These are phyloP conservation scores for Micrasema longulum DNA, from an alignment of 1,140 invertebrate genomes.

Conservation along the genomic window DNA sequence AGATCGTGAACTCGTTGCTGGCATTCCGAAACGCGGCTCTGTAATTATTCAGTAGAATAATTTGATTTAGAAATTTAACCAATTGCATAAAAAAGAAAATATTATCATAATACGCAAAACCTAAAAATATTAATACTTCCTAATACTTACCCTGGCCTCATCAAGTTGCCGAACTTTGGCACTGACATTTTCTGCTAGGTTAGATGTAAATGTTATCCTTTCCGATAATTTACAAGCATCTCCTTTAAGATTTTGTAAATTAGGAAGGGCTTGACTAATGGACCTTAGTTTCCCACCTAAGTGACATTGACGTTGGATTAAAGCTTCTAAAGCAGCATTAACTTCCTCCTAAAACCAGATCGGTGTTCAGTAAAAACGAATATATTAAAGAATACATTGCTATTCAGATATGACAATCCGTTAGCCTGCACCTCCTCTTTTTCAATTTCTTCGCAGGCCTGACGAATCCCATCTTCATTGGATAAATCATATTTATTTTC, in stretches of 20 bases:
- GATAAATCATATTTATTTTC: constrained; percentile 53
- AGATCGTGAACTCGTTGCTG: constrained; percentile 96
- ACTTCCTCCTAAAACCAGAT: constrained; percentile 49
- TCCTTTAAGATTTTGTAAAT: constrained; percentile 61
- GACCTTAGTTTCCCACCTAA: constrained; percentile 62
- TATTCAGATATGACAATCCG: neutral
- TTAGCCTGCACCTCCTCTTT: constrained; percentile 48
- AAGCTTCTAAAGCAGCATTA: constrained; percentile 48
- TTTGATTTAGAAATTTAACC: too few relatives aligned
- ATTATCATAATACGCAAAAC: too few relatives aligned
- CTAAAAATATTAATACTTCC: too few relatives aligned
- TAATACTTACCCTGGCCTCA: constrained; percentile 86
- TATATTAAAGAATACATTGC: neutral
- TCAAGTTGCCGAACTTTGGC: constrained; percentile 96
- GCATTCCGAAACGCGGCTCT: constrained; percentile 94
- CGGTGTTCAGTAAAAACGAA: constrained; percentile 10
- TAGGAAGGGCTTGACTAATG: constrained; percentile 63
- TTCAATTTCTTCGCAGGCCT: constrained; percentile 53
- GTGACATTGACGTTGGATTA: constrained; percentile 56
- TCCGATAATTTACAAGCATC: constrained; percentile 71
- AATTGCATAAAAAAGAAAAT: too few relatives aligned
- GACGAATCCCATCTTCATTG: constrained; percentile 52
- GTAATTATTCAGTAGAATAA: constrained; percentile 33
- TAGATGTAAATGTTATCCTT: constrained; percentile 89
- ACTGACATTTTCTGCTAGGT: constrained; percentile 93